These are phyloP conservation scores for Sebastes nivosus DNA, from an alignment of 2,797 vertebrate genomes.

Conservation along the genomic window DNA sequence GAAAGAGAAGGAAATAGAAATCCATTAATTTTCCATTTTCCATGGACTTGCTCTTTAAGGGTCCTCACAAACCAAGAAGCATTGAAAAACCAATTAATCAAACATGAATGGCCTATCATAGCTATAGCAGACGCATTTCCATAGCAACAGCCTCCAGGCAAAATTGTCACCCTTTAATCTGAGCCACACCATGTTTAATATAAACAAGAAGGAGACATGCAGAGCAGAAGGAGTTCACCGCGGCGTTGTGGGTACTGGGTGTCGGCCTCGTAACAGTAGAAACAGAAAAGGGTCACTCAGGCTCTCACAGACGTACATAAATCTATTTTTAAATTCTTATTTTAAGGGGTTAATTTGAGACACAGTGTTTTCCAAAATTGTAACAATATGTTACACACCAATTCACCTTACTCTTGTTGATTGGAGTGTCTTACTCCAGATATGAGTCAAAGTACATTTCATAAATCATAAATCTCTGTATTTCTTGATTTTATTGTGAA, in stretches of 20 bases:
- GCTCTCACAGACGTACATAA: not conserved
- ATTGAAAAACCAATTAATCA: constrained; percentile 90
- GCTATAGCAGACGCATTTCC: constrained; percentile 83
- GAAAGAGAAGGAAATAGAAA: constrained; percentile 71
- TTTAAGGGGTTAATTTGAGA: not conserved
- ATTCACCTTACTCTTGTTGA: not conserved
- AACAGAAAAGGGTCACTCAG: not conserved
- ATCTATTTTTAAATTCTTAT: not conserved
- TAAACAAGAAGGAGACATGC: constrained; percentile 77
- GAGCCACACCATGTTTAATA: constrained; percentile 80
- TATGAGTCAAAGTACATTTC: not conserved
- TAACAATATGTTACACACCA: not conserved
- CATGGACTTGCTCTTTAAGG: constrained; percentile 83
- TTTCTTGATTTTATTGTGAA: not conserved
- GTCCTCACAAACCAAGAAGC: constrained; percentile 84
- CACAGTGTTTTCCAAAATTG: not conserved
- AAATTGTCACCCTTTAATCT: constrained; percentile 84
- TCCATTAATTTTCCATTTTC: constrained; percentile 85
- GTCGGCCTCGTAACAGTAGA: not conserved
- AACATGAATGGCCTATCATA: constrained; percentile 88
- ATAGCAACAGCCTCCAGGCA: constrained; percentile 86
- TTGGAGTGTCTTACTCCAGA: not conserved
- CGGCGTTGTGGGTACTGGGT: constrained; percentile 4
- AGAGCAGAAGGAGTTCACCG: constrained; percentile 16
- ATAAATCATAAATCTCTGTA: not conserved